Evolutionary conservation across 2,113 vertebrate species (phyloP).

Genomic region (Synchiropus splendidus): DNA sequence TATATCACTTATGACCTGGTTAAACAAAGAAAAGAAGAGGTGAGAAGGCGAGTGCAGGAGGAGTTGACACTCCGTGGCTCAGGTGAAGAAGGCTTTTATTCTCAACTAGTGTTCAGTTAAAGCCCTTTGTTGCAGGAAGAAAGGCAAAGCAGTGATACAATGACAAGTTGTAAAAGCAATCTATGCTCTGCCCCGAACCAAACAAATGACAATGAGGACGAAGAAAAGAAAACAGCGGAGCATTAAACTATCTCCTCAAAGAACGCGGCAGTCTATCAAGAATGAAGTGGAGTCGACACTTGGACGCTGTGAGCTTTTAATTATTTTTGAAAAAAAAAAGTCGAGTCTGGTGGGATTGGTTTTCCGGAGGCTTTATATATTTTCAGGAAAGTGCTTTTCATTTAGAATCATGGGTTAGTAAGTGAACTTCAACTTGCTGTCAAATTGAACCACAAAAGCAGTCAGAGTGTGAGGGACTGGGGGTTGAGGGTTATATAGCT

Average conservation of each 20-base stretch:
- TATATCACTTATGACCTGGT: conserved; percentile 16
- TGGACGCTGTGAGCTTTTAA: too few species aligned
- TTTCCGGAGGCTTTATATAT: too few species aligned
- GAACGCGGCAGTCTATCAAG: background rate
- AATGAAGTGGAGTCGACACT: too few species aligned
- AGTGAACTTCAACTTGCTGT: too few species aligned
- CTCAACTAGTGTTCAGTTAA: conserved; percentile 11
- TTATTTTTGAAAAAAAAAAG: too few species aligned
- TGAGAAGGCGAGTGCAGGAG: conserved; percentile 7
- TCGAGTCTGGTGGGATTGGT: too few species aligned
- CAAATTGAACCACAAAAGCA: too few species aligned
- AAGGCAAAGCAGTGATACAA: conserved; percentile 32
- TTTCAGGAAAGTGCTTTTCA: too few species aligned
- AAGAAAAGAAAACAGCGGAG: conserved; percentile 17
- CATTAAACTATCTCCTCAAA: conserved; percentile 22
- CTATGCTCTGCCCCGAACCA: conserved; percentile 17
- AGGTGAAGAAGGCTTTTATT: conserved; percentile 25
- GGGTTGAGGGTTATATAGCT: too few species aligned
- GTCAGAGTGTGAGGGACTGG: too few species aligned
- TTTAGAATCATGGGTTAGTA: too few species aligned
- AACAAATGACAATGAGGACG: conserved; percentile 15
- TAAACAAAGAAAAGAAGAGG: conserved; percentile 12
- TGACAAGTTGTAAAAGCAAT: conserved; percentile 30
- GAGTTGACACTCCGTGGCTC: conserved; percentile 32
- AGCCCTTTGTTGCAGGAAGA: conserved; percentile 44